Evolutionary conservation across 53 echinoderm and acorn worm species (phyloP).

Genomic region (Henricia sp.): DNA sequence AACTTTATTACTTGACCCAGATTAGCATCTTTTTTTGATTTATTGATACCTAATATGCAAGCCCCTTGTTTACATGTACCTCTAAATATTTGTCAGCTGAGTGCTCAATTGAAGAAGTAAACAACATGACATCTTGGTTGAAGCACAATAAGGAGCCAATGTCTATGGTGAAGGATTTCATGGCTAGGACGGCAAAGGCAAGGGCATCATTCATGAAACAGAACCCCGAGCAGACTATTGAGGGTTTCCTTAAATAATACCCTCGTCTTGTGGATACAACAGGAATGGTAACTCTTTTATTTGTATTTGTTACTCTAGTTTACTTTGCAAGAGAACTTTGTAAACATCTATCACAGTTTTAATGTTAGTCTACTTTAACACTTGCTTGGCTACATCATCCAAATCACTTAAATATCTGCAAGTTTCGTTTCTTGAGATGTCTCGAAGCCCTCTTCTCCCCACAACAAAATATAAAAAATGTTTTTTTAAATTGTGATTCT

Average conservation of each 20-base stretch:
- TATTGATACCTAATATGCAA: no score
- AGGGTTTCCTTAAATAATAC: not conserved
- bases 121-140: conserved; percentile 28
- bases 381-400: not conserved
- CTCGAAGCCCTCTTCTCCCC: no score
- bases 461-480: no score
- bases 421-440: no score
- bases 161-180: conserved; percentile 19
- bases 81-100: no score
- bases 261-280: conserved; percentile 36
- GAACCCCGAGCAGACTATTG: conserved; percentile 15
- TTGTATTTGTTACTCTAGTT: not conserved
- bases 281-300: conserved; percentile 38
- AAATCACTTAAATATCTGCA: not conserved
- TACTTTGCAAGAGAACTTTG: no score
- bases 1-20: no score
- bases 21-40: no score
- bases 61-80: no score
- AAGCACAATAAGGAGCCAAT: conserved; percentile 51
- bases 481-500: no score
- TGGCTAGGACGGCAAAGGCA: conserved; percentile 5
- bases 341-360: no score
- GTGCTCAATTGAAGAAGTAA: conserved; percentile 16
- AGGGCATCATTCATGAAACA: conserved; percentile 16
- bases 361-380: no score